Base-by-base conservation (phyloP, 2,113 vertebrate species). In the Larimichthys polyactis region DNA sequence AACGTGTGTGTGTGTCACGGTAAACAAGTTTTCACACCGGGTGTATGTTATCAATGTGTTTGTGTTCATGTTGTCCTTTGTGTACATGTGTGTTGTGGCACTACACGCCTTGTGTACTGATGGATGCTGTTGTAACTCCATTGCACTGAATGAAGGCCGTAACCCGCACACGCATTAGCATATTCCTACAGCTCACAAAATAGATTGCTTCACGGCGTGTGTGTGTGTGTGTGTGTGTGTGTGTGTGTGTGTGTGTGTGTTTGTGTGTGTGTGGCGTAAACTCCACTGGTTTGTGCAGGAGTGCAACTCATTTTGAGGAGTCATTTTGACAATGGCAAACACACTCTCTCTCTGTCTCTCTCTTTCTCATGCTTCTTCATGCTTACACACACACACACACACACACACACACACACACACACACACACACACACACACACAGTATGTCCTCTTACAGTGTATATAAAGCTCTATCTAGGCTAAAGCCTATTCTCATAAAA, bases 111-210 rank as follows among this genome's bases (percentile, higher is more conserved):
- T 78, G 62, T 69, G 48, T 59, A 59, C 76, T 91, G 91, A 93
- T 89, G 83, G 78, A 93, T 89, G 90, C 80, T 70, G 87, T 68
- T 83, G 63, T 87, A 87, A 76, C 78, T 85, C 82, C 54, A 77
- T 80, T 62, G 77, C 84, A 74, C 49, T 88, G 72, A 83, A 88
- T 83, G 83, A 70, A 83, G 83, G 87, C 82, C 71, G 71, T 90
- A 91, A 92, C 88, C 90, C 79, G 73, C 66, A 84, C 75, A 27
- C 20, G 54, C 87, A 92, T 92, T 90, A 90, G 79, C 92, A 90
- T 94, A 91, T 92, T 93, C 82, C 87, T 89, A 85, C 52, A 71
- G 71, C 79, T 72, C 48, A 54, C 82, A 78, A 78, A 93, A 90
- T 87, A 88, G 85, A 91, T 90, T 85, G 84, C 58, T 60, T 62